Evolutionary conservation across 2,797 vertebrate species (phyloP).

Genomic region (Sebastes glaucus): DNA sequence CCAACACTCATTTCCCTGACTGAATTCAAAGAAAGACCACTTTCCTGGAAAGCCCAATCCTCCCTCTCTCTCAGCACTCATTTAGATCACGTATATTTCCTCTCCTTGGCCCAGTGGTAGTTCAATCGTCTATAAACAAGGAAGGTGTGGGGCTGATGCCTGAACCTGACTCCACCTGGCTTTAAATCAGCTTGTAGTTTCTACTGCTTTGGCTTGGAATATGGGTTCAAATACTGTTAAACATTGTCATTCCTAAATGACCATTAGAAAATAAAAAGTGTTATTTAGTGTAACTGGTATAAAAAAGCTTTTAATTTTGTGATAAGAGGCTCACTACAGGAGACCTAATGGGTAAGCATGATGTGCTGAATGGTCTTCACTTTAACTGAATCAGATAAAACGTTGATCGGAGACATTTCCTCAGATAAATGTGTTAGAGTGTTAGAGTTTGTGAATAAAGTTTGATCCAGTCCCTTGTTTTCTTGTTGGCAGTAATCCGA

Average conservation of each 20-base stretch:
- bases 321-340: not conserved
- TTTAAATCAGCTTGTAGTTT: not conserved
- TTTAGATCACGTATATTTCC: conserved; percentile 52
- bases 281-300: not conserved
- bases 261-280: not conserved
- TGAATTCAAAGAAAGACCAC: conserved; percentile 61
- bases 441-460: conserved; percentile 9
- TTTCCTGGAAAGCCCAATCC: conserved; percentile 42
- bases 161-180: conserved; percentile 7
- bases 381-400: conserved; percentile 7
- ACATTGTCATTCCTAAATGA: not conserved
- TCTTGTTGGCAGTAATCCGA: conserved; percentile 17
- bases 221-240: not conserved
- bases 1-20: conserved; percentile 64
- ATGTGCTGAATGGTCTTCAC: not conserved
- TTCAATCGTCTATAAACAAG: conserved; percentile 38
- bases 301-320: not conserved
- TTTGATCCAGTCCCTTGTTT: conserved; percentile 26
- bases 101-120: conserved; percentile 10
- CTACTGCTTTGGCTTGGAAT: not conserved
- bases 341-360: not conserved
- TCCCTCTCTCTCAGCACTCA: conserved; percentile 48
- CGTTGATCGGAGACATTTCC: not conserved
- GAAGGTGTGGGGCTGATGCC: conserved; percentile 24
- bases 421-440: conserved; percentile 4